phyloP scores from a whole-genome alignment of 2,888 invertebrate genomes.

The Ectobius pallidus region DNA sequence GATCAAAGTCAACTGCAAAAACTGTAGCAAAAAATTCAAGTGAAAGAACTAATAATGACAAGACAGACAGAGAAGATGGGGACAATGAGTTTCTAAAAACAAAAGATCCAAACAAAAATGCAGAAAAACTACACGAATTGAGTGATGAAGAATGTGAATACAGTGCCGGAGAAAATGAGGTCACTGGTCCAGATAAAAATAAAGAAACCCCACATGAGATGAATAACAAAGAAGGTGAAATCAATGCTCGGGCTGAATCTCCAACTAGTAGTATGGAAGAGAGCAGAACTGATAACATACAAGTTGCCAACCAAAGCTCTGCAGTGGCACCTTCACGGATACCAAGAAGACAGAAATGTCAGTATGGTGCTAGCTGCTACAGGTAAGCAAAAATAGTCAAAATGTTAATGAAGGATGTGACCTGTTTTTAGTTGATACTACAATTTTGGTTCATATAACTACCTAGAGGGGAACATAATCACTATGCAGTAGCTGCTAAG shows the following conservation, averaged over 20 bases:
- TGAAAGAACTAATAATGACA: too few relatives aligned
- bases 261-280: not conserved
- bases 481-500: too few relatives aligned
- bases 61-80: not conserved
- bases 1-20: too few relatives aligned
- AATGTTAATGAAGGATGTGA: too few relatives aligned
- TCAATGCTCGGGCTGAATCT: not conserved
- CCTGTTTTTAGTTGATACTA: too few relatives aligned
- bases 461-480: too few relatives aligned
- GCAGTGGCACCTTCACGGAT: not conserved
- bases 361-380: slow-evolving; percentile 68
- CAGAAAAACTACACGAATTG: slow-evolving; percentile 11
- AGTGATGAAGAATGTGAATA: slow-evolving; percentile 28
- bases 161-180: slow-evolving; percentile 6
- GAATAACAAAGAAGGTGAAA: not conserved
- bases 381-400: slow-evolving; percentile 50
- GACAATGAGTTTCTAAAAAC: not conserved
- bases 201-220: too few relatives aligned
- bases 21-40: too few relatives aligned
- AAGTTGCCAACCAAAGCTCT: too few relatives aligned
- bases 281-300: too few relatives aligned
- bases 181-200: too few relatives aligned
- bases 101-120: not conserved
- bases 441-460: too few relatives aligned
- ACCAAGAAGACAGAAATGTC: slow-evolving; percentile 54